A percentile compares a stretch with the other conserved stretches of the same genome.
These are phyloP conservation scores for Nomada fabriciana DNA, from an alignment of 2,888 invertebrate genomes.

Conservation along the genomic window DNA sequence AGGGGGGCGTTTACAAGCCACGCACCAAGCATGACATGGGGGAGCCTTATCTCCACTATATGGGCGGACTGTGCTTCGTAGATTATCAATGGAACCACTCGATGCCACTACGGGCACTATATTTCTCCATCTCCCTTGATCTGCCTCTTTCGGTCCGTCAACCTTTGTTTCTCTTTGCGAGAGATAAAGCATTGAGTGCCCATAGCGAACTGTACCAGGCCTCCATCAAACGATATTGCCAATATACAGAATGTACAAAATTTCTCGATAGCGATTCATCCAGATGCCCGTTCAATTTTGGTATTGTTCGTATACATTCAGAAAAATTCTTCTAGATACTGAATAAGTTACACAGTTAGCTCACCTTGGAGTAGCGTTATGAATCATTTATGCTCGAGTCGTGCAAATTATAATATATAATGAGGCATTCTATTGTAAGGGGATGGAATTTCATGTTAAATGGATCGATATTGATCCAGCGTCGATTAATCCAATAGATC, in stretches of 20 bases:
- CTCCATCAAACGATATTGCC: constrained; percentile 29
- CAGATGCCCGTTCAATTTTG: no score
- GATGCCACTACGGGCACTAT: constrained; percentile 39
- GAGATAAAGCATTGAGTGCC: constrained; percentile 31
- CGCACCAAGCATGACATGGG: constrained; percentile 66
- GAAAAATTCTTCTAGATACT: no score
- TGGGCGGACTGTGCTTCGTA: constrained; percentile 79
- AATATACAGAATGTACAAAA: not conserved
- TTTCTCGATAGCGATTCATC: constrained; percentile 8
- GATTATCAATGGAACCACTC: constrained; percentile 75
- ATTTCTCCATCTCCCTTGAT: constrained; percentile 38
- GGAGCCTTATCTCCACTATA: constrained; percentile 77
- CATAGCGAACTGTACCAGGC: constrained; percentile 22
- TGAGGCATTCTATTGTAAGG: no score
- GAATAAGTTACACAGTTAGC: no score
- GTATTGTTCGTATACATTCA: no score
- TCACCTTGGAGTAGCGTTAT: no score
- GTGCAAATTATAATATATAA: no score
- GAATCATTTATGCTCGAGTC: no score
- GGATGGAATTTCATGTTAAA: no score
- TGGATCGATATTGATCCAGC: no score
- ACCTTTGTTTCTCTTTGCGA: constrained; percentile 19
- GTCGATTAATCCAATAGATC: no score
- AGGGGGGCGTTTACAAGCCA: constrained; percentile 65
- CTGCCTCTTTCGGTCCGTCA: constrained; percentile 18